Base-by-base conservation (phyloP, 1,140 invertebrate genomes). In the Oreohelix idahoensis region DNA sequence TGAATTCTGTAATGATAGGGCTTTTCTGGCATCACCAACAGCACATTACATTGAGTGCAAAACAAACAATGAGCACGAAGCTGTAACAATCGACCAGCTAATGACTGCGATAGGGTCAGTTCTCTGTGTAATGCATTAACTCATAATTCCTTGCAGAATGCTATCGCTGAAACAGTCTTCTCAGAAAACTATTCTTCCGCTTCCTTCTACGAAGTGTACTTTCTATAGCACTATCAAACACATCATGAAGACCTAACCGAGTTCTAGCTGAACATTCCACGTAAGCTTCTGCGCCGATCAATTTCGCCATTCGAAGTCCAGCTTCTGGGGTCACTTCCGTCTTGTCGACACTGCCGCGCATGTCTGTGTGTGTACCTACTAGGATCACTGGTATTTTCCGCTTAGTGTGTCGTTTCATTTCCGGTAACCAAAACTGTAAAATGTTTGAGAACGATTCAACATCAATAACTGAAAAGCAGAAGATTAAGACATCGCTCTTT, bases 401-500 rank as follows among this genome's bases (percentile, higher is more conserved):
- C 92, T 98, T 97, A 83, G 93, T 91, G 92, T 98, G 97, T 85
- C 93, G 93, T 63, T 94, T 93, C 35, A 94, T 91, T 91, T 94
- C 94, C 13, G 93, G 92, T 71, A 92, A 88, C 93, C 93, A 91
- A 93, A 98, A 99, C 84, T 97, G 97, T 88, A 97, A 94, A 79
- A 99, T 97, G 93, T 99, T 99, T 93, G 99, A 97, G 94, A 99
- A 99, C 84, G 97, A 98, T 26, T 98, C 97, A 82, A 98, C 97
- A 85, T 97, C 98, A 63, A 99, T 97, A 82, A 99, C 98, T 88
- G 98, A 99, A 93, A 99, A 99, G 94, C 98, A 99, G 53, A 99
- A 97, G 84, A 99, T 95, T 94, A 99, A 99, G 75, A 99, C 98
- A 93, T 99, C 98, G 42, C 97, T 99, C 92, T 98, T 97, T 88